These are phyloP conservation scores for Leiothrix lutea DNA, from an alignment of 2,113 vertebrate genomes.

Conservation along the genomic window DNA sequence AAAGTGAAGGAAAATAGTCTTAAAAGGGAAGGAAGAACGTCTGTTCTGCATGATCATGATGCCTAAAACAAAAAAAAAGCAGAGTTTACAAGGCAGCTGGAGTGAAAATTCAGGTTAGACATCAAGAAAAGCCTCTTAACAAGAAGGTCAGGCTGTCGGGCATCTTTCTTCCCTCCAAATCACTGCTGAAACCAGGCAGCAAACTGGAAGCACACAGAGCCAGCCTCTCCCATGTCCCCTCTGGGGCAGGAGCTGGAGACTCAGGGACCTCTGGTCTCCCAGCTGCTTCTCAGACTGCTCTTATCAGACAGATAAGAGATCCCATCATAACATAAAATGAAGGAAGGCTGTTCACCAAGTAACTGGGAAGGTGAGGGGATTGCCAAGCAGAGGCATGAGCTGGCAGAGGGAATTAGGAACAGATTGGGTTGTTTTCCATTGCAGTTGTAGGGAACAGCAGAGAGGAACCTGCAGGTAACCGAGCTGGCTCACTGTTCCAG, in stretches of 20 bases:
- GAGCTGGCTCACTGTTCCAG: accelerated
- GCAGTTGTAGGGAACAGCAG: not conserved
- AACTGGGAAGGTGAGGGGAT: not conserved
- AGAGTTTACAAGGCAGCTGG: not conserved
- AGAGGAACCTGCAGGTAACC: not conserved
- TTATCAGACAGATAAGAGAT: not conserved
- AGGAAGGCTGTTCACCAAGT: accelerated
- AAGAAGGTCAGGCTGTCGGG: not conserved
- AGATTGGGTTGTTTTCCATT: not conserved
- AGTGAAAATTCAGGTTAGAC: not conserved
- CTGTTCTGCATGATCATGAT: not conserved
- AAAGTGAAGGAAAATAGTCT: not conserved
- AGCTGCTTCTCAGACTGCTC: not conserved
- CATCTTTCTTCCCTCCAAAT: not conserved
- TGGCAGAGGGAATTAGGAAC: not conserved
- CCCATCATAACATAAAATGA: accelerated
- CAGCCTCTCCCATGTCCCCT: not conserved
- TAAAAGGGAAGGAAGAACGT: not conserved
- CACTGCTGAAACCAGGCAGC: not conserved
- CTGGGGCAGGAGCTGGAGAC: not conserved
- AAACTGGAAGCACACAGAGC: not conserved
- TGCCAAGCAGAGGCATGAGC: not conserved
- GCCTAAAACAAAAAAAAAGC: not conserved
- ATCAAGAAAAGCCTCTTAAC: not conserved
- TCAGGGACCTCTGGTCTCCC: not conserved